Conservation (phyloP, 1,140 invertebrate species). For the Drosophila parvula region DNA sequence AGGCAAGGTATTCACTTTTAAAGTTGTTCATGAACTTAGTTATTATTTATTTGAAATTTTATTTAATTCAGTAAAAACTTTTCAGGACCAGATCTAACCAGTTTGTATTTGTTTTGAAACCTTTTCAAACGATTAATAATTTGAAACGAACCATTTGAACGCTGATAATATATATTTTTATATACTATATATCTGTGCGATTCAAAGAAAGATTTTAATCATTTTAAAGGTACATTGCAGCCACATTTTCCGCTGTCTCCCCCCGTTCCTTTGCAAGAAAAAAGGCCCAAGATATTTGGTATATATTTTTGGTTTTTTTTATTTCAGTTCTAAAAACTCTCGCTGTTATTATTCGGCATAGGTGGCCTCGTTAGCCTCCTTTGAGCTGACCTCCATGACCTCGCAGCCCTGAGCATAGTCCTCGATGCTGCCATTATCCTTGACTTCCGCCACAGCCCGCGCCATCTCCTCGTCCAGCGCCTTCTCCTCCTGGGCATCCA, state of each 20-base stretch:
- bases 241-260: too few species aligned
- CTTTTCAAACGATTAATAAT: too few species aligned
- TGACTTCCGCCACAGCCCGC: conserved; percentile 2
- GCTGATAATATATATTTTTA: too few species aligned
- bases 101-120: too few species aligned
- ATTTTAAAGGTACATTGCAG: too few species aligned
- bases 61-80: too few species aligned
- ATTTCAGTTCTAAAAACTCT: conserved; percentile 20
- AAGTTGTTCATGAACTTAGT: background rate
- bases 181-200: too few species aligned
- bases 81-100: too few species aligned
- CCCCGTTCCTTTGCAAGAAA: background rate
- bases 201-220: too few species aligned
- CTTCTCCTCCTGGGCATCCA: conserved; percentile 6
- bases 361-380: conserved; percentile 67
- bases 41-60: too few species aligned
- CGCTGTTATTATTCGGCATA: conserved; percentile 43
- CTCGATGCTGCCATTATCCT: conserved; percentile 48
- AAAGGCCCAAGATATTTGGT: background rate
- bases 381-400: conserved; percentile 58
- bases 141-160: too few species aligned
- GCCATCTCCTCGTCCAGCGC: conserved; percentile 19
- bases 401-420: conserved; percentile 74
- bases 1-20: too few species aligned
- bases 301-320: conserved; percentile 20